phyloP scores from a whole-genome alignment of 2,113 vertebrate species.

The Oncorhynchus masou region DNA sequence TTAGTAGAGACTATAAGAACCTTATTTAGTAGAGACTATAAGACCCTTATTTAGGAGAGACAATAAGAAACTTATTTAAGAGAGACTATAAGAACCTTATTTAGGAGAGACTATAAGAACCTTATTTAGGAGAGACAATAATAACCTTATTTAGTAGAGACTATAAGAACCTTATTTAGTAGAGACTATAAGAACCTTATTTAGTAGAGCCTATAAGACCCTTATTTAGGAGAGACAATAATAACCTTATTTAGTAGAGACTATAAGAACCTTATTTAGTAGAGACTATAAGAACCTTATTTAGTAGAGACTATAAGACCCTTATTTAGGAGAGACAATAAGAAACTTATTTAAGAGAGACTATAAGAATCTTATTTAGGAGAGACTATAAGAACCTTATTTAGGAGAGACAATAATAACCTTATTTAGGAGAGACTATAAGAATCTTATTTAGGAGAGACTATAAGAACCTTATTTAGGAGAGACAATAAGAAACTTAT shows the following conservation, averaged over 20 bases:
- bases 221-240: neutral
- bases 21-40: neutral
- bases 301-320: neutral
- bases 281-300: neutral
- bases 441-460: neutral
- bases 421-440: neutral
- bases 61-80: neutral
- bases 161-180: neutral
- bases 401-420: neutral
- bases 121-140: neutral
- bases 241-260: conserved; percentile 2
- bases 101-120: neutral
- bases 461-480: neutral
- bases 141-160: conserved; percentile 28
- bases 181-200: no score
- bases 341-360: neutral
- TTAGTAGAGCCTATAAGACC: no score
- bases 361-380: no score
- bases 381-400: neutral
- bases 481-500: neutral
- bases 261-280: neutral
- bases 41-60: neutral
- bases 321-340: neutral
- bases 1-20: neutral
- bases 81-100: neutral